Evolutionary conservation across 37 sponge, comb jelly and placozoan genomes (phyloP), one percentile per base, ranked within the genome.

Genomic region (Aplysina aerophoba): DNA sequence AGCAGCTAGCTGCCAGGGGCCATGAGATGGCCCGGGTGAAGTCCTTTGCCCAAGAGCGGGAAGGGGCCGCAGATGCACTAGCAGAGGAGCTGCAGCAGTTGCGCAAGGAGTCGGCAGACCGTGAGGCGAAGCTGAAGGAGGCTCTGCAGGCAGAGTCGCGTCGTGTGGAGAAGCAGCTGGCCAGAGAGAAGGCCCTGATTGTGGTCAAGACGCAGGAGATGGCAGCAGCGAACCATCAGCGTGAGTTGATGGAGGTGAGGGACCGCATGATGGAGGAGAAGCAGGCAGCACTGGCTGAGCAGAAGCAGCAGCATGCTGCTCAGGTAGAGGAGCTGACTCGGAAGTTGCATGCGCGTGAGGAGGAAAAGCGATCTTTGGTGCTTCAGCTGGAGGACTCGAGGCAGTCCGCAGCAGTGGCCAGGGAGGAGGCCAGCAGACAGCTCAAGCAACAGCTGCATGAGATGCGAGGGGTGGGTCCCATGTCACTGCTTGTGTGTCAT

Each of bases 61-160:
- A 71, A 4, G 37, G 21, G 34, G 73, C 73, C 4, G 33, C 73
- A 20, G 20, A 21, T 71, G 73, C 34, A 5, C 37, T 71, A 4
- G 34, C 73, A 3, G 73, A 75, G 15, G 53, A 75, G 12, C 44
- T 75, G 22, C 20, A 15, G 44, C 44, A 31, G 39, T 14, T 53
- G 21, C 33, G 53, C 0, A 40, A 15, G 37, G 78, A 71, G 33
- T 27, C 37, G 5, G 4, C 6, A 5, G 73, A 75, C 44, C 16
- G 39, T 17, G 78, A 75, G 14, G 20, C n/a, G 8, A 75, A 75
- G 25, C 53, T 41, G 50, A 75, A 75, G 78, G 78, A 75, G 39
- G 15, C 44, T 4, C 78, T 75, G 50, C 44, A 25, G 12, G 4
- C 37, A 24, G 53, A 75, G 25, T 5, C 4, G 50, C 21, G 54